Conservation (phyloP, 2,888 invertebrate species). For the Masnerella sp. region DNA sequence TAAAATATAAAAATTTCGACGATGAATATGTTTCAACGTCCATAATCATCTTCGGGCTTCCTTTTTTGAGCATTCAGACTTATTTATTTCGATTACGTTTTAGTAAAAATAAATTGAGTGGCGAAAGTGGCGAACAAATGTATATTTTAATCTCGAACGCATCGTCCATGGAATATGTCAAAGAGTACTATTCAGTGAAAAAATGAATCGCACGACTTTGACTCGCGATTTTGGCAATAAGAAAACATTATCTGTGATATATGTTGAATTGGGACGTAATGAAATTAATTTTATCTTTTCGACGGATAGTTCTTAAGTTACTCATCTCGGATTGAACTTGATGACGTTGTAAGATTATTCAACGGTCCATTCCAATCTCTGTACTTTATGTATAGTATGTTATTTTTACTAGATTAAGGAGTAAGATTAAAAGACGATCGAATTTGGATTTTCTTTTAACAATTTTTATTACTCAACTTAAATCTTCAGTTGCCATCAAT, state of each 20-base stretch:
- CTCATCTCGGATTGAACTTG: background rate
- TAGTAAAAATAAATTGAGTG: too few relatives aligned
- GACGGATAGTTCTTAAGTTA: conserved; percentile 2
- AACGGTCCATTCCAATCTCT: conserved; percentile 2
- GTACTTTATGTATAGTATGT: too few relatives aligned
- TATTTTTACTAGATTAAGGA: too few relatives aligned
- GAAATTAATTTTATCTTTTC: conserved; percentile 9
- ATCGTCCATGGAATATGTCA: conserved; percentile 2
- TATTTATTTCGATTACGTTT: conserved; percentile 21
- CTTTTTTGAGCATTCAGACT: background rate
- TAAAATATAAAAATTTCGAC: conserved; percentile 1
- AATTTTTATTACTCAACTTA: background rate
- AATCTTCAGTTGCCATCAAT: conserved; percentile 1
- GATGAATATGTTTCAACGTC: background rate
- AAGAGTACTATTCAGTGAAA: background rate
- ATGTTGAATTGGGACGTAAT: conserved; percentile 13
- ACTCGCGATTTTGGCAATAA: background rate
- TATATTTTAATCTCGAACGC: background rate
- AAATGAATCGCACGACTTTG: background rate
- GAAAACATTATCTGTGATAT: conserved; percentile 28
- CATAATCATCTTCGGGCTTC: background rate
- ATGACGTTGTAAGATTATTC: background rate
- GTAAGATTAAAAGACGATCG: background rate
- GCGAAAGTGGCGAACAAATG: background rate
- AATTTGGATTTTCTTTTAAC: background rate